These are phyloP conservation scores for Microplitis demolitor DNA, from an alignment of 1,140 invertebrate species.

Conservation along the genomic window DNA sequence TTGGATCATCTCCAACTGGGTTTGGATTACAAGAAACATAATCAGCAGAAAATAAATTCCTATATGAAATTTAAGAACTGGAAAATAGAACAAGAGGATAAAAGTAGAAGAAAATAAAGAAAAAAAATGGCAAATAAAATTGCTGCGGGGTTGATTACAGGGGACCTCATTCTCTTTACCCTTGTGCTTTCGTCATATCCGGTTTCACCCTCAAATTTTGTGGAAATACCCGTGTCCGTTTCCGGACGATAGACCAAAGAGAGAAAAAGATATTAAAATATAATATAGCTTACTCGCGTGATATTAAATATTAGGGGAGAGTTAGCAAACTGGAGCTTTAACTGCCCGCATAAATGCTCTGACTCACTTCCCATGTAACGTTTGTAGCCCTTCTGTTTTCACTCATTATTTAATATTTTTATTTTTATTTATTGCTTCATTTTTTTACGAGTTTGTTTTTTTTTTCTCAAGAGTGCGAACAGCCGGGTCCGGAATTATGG, in stretches of 20 bases:
- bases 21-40: too few relatives aligned
- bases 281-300: neutral
- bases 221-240: constrained; percentile 8
- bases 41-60: too few relatives aligned
- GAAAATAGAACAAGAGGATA: neutral
- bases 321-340: constrained; percentile 17
- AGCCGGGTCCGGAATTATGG: too few relatives aligned
- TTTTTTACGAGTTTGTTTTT: neutral
- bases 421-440: neutral
- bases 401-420: neutral
- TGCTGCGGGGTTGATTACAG: neutral
- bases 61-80: too few relatives aligned
- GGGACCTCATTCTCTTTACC: neutral
- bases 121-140: neutral
- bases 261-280: neutral
- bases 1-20: too few relatives aligned
- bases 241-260: constrained; percentile 15
- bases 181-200: neutral
- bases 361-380: constrained; percentile 13
- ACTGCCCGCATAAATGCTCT: constrained; percentile 14
- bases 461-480: neutral
- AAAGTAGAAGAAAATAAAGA: neutral
- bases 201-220: constrained; percentile 18
- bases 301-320: constrained; percentile 14
- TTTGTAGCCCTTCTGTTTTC: neutral